These are phyloP conservation scores for Lasiurus cinereus DNA, from an alignment of 2,113 vertebrate species.

Conservation along the genomic window DNA sequence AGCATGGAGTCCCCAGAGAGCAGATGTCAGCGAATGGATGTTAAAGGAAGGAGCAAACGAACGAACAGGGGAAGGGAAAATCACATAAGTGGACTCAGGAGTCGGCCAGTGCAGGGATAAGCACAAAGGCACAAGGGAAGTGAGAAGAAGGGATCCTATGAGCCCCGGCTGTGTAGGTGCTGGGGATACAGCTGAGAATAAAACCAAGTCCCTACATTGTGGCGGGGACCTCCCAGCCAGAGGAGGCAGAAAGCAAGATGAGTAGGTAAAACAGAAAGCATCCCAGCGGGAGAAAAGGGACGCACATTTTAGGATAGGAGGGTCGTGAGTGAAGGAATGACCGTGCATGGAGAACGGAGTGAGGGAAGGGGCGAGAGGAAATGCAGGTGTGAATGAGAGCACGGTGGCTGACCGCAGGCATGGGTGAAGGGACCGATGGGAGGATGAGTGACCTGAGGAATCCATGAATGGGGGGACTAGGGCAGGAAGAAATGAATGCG, in stretches of 20 bases:
- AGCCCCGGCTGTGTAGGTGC: not conserved
- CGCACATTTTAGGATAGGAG: not conserved
- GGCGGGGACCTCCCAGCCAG: not conserved
- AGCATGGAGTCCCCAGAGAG: not conserved
- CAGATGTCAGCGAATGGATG: not conserved
- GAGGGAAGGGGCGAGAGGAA: not conserved
- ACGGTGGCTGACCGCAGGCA: rapidly evolving
- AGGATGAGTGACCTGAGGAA: not conserved
- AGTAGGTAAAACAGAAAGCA: not conserved
- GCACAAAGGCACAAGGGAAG: not conserved
- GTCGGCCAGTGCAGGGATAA: rapidly evolving
- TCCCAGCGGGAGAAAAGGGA: not conserved
- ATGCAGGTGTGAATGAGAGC: not conserved
- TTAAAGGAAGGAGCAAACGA: not conserved
- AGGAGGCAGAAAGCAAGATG: not conserved
- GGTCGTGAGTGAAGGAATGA: not conserved
- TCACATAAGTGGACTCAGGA: not conserved
- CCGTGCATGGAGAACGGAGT: not conserved
- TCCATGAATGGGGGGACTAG: rapidly evolving
- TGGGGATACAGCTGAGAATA: rapidly evolving
- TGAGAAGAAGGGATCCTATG: rapidly evolving
- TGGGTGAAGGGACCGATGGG: not conserved
- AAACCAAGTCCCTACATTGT: not conserved
- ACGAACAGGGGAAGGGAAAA: not conserved
- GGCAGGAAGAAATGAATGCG: not conserved